phyloP scores from a whole-genome alignment of 2,113 vertebrate genomes.

The Ceyx melanurus region DNA sequence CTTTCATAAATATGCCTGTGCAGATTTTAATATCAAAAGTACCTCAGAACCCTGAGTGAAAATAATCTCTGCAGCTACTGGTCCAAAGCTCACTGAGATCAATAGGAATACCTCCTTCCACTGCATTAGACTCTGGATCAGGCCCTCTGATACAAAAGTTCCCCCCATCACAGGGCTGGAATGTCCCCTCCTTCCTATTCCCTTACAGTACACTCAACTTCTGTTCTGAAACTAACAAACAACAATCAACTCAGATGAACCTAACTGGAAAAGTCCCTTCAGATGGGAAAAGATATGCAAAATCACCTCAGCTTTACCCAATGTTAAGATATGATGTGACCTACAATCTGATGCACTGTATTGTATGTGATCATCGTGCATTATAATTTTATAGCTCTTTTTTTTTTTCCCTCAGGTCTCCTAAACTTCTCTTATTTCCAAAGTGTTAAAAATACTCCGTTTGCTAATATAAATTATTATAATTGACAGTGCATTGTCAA shows the following conservation, averaged over 20 bases:
- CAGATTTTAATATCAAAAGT: conserved; percentile 64
- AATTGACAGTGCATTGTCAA: conserved; percentile 90
- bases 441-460: conserved; percentile 78
- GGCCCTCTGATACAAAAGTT: background rate
- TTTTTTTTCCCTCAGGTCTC: background rate
- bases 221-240: background rate
- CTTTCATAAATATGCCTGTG: conserved; percentile 51
- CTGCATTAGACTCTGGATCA: background rate
- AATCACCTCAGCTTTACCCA: conserved; percentile 8
- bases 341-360: background rate
- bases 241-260: background rate
- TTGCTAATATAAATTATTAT: conserved; percentile 89
- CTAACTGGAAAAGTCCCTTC: background rate
- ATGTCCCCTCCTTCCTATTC: background rate
- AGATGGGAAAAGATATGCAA: background rate
- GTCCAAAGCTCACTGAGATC: conserved; percentile 43
- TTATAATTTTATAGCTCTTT: conserved; percentile 6
- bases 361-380: conserved; percentile 13
- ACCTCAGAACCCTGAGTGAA: conserved; percentile 42
- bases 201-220: background rate
- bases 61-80: conserved; percentile 48
- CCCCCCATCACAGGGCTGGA: background rate
- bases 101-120: conserved; percentile 7
- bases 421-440: conserved; percentile 55
- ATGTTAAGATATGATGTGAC: conserved; percentile 20